These are phyloP conservation scores for Nyctalus aviator DNA, from an alignment of 2,797 vertebrate genomes.

Conservation along the genomic window DNA sequence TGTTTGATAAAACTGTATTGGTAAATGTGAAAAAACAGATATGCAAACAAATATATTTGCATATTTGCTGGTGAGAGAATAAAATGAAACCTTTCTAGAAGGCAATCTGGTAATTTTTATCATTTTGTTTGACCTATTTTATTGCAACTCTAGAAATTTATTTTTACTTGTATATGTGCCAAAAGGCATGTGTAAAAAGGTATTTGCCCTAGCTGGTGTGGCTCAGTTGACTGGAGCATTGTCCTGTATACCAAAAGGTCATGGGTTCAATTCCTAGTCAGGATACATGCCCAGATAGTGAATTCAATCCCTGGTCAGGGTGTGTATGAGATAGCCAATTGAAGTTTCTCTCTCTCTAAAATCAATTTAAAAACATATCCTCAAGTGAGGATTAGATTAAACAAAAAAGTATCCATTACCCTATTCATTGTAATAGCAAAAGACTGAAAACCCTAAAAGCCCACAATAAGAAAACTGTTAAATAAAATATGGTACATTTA, in stretches of 20 bases:
- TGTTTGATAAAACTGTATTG: background rate
- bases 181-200: constrained; percentile 2
- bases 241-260: background rate
- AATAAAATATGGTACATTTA: constrained; percentile 31
- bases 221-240: background rate
- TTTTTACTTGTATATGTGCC: constrained; percentile 31
- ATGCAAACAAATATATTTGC: background rate
- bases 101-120: background rate
- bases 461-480: background rate
- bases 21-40: background rate
- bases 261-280: background rate
- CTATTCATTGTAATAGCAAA: constrained; percentile 4
- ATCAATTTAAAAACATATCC: background rate
- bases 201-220: background rate
- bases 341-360: background rate
- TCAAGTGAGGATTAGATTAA: background rate
- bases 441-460: background rate
- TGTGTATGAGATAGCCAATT: background rate
- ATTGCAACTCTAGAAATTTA: constrained; percentile 23
- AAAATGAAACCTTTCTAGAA: background rate
- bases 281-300: background rate
- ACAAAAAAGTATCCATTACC: background rate
- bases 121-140: constrained; percentile 30
- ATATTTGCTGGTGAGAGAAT: background rate
- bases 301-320: background rate